Conservation (phyloP, 1,140 invertebrate species). For the Diprion similis region DNA sequence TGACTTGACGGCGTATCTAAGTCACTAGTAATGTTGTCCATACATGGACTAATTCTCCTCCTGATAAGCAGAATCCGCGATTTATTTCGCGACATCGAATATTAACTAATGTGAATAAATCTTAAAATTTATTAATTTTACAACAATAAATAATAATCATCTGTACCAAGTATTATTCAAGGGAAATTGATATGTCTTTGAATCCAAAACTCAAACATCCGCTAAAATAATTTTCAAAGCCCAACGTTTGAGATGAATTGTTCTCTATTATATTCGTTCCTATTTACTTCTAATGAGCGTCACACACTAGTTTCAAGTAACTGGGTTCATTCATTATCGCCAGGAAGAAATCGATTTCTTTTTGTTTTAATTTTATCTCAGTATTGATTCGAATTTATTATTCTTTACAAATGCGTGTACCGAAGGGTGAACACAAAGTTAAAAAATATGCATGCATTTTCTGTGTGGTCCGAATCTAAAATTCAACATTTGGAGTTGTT, state of each 20-base stretch:
- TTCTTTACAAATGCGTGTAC: neutral
- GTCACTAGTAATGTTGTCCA: conserved; percentile 42
- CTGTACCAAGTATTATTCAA: conserved; percentile 14
- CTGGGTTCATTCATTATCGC: neutral
- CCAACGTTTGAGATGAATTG: neutral
- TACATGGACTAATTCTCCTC: conserved; percentile 21
- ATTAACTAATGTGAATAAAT: conserved; percentile 18
- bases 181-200: neutral
- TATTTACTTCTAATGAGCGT: neutral
- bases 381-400: neutral
- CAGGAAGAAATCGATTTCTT: neutral
- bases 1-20: conserved; percentile 36
- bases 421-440: neutral
- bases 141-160: conserved; percentile 8
- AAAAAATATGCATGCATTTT: neutral
- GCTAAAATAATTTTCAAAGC: neutral
- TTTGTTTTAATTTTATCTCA: neutral
- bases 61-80: neutral
- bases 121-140: conserved; percentile 13
- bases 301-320: neutral
- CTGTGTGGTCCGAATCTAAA: neutral
- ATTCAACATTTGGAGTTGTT: neutral
- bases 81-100: conserved; percentile 12
- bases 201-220: conserved; percentile 1
- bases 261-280: conserved; percentile 5